A percentile compares a stretch with the other conserved stretches of the same genome.
Evolutionary conservation across 92 coral and sea anemone species (phyloP).

Genomic region (Palythoa grandis): DNA sequence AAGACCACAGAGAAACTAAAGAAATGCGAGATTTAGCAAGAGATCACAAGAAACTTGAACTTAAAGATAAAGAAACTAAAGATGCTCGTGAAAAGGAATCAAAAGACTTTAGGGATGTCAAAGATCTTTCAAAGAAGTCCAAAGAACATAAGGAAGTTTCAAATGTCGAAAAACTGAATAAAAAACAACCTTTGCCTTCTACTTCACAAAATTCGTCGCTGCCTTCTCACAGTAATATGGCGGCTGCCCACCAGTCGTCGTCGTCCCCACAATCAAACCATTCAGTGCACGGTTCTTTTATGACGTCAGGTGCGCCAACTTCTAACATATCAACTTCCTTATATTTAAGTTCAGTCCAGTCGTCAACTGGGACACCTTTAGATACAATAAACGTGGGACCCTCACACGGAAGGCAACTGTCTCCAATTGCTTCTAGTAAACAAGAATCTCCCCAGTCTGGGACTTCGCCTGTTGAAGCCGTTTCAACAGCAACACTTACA

Average conservation of each 20-base stretch:
- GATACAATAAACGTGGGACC: slow-evolving; percentile 72
- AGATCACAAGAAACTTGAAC: slow-evolving; percentile 38
- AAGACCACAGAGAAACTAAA: slow-evolving; percentile 35
- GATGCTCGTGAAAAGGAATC: slow-evolving; percentile 70
- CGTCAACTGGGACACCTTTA: slow-evolving; percentile 71
- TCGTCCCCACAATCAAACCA: slow-evolving; percentile 55
- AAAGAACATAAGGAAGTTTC: slow-evolving; percentile 78
- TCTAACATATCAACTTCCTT: slow-evolving; percentile 67
- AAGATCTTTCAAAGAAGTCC: slow-evolving; percentile 45
- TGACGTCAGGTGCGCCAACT: slow-evolving; percentile 64
- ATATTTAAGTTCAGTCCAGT: slow-evolving; percentile 61
- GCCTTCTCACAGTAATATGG: slow-evolving; percentile 50
- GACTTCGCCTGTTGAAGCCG: slow-evolving; percentile 54
- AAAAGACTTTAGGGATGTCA: slow-evolving; percentile 74
- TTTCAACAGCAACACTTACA: slow-evolving; percentile 51
- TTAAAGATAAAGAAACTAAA: slow-evolving; percentile 59
- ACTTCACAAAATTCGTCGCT: slow-evolving; percentile 73
- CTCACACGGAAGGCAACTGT: slow-evolving; percentile 80
- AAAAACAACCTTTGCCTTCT: slow-evolving; percentile 72
- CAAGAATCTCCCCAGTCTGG: slow-evolving; percentile 68
- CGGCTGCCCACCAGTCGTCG: slow-evolving; percentile 31
- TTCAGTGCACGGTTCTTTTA: slow-evolving; percentile 58
- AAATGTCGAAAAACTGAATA: slow-evolving; percentile 71
- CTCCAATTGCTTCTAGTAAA: slow-evolving; percentile 80
- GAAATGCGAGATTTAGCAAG: slow-evolving; percentile 44